Evolutionary conservation across 2,888 invertebrate genomes (phyloP), one percentile per base, ranked within the genome.

Genomic region (Diaphora mendica): DNA sequence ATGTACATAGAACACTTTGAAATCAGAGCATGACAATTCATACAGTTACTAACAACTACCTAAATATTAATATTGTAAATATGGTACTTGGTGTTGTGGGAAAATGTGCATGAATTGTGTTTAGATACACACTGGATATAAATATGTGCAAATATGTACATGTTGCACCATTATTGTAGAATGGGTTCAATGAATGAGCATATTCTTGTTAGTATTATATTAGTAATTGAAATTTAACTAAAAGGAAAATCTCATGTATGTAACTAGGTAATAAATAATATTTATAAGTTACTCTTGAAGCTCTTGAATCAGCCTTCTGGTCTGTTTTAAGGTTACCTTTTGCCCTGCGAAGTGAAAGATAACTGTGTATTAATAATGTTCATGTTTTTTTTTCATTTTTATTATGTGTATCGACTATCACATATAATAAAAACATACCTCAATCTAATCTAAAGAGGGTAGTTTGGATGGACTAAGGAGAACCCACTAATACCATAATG

Each of bases 41-140:
- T 62, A 62, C 13, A 62, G 26, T 33, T 30, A 67, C 44, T 67
- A 44, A 67, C 44, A 44, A 62, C 15, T n/a, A n/a, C n/a, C n/a
- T 30, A 62, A 15, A 62, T 26, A 15, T 26, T 62, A 62, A 62
- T 55, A 62, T 62, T 26, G 59, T 30, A 26, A 26, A 62, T 62
- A 15, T 26, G 23, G 30, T 23, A 30, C 66, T 67, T 8, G 30
- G 11, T 67, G 30, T 20, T 67, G 44, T 67, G 11, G 20, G 48
- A 67, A 67, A 13, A 23, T 67, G 11, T 67, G 44, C 67, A 48
- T 67, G 67, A 17, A 67, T 48, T 67, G 44, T 67, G 42, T 42
- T 42, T 17, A 42, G 13, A 39, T n/a, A 26, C n/a, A n/a, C n/a
- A 55, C 26, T 13, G 13, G 23, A 20, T 23, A 51, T 23, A 23